These are phyloP conservation scores for Leptinotarsa haldemani DNA, from an alignment of 2,888 invertebrate species.

Conservation along the genomic window DNA sequence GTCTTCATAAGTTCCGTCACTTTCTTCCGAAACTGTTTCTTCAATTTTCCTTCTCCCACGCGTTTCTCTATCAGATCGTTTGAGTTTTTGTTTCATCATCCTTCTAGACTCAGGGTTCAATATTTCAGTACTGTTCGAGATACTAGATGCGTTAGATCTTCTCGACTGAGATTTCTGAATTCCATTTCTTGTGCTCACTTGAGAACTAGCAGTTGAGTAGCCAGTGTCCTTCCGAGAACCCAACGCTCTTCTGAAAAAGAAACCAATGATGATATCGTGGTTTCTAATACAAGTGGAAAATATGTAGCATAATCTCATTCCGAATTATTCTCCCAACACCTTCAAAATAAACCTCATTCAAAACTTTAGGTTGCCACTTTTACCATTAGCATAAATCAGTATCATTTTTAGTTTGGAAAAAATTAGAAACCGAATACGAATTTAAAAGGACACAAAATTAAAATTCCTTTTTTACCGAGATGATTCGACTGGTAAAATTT, in stretches of 20 bases:
- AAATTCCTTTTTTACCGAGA: too few species aligned
- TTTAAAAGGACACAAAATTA: too few species aligned
- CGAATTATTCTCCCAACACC: too few species aligned
- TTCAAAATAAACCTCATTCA: too few species aligned
- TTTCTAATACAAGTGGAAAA: too few species aligned
- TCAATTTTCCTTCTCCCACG: constrained; percentile 50
- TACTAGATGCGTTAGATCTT: constrained; percentile 32
- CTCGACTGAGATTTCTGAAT: constrained; percentile 42
- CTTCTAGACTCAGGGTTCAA: constrained; percentile 49
- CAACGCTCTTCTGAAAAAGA: constrained; percentile 60
- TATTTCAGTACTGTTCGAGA: constrained; percentile 28
- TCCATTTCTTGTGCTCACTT: constrained; percentile 63
- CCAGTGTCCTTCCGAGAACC: constrained; percentile 73
- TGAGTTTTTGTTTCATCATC: constrained; percentile 61
- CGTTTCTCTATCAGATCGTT: constrained; percentile 53
- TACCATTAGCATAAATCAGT: too few species aligned
- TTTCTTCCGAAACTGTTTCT: constrained; percentile 58
- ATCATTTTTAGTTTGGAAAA: too few species aligned
- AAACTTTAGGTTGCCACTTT: too few species aligned
- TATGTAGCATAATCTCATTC: too few species aligned
- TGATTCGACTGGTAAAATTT: too few species aligned
- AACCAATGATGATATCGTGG: background rate
- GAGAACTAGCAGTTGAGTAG: constrained; percentile 77
- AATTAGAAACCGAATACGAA: too few species aligned
- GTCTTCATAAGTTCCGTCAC: constrained; percentile 49